Percentiles rank a stretch among this genome's conserved stretches.
Evolutionary conservation across 2,113 vertebrate genomes (phyloP).

Genomic region (Nanger granti): DNA sequence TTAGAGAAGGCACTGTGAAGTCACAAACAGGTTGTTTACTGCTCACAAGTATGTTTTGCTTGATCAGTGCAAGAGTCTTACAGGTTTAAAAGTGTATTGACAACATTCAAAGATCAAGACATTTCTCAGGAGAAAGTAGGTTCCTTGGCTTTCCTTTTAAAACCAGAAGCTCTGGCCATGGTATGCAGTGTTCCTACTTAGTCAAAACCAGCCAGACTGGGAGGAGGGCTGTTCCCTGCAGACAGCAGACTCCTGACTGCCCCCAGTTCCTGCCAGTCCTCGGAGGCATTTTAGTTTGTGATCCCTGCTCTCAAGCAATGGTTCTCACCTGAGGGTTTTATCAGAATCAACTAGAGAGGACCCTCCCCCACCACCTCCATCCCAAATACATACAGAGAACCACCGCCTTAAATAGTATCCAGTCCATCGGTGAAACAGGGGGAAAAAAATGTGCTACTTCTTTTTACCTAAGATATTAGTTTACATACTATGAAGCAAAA

Average conservation of each 20-base stretch:
- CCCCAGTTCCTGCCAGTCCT: neutral
- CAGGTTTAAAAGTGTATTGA: neutral
- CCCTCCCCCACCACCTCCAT: neutral
- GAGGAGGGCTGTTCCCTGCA: neutral
- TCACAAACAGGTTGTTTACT: neutral
- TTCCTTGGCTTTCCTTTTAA: constrained; percentile 10
- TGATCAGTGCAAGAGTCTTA: neutral
- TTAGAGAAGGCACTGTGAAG: neutral
- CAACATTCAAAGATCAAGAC: neutral
- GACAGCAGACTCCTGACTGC: neutral
- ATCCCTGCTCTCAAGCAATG: neutral
- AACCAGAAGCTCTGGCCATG: neutral
- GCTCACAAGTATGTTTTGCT: neutral
- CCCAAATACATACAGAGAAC: neutral
- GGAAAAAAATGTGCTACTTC: neutral
- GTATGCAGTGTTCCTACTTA: neutral
- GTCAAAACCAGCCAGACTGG: neutral
- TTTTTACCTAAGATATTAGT: neutral
- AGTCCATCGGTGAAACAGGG: neutral
- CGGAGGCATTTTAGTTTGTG: neutral
- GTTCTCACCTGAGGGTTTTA: neutral
- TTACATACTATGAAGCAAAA: neutral
- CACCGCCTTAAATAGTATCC: neutral
- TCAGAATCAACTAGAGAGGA: neutral
- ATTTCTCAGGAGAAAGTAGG: neutral